These are phyloP conservation scores for Apis cerana DNA, from an alignment of 1,140 invertebrate genomes.

Conservation along the genomic window DNA sequence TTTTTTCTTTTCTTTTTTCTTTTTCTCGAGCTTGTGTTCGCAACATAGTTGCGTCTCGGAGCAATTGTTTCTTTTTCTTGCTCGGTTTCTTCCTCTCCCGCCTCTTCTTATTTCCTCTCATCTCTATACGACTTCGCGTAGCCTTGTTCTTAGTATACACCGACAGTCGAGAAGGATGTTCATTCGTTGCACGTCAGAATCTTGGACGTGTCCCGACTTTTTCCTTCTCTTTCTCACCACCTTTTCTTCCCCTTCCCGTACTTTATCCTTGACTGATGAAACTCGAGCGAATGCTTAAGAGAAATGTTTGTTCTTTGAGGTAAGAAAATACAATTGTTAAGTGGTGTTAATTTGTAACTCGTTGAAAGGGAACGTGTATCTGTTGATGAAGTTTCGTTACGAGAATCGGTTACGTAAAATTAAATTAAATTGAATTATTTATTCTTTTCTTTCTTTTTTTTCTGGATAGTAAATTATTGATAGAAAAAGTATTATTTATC, in stretches of 20 bases:
- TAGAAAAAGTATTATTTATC: no score
- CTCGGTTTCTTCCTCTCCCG: neutral
- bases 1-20: conserved; percentile 24
- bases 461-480: no score
- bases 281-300: neutral
- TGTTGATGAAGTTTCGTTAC: no score
- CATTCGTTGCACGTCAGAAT: conserved; percentile 67
- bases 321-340: no score
- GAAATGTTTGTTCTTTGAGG: neutral
- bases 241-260: conserved; percentile 31
- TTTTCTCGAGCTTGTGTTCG: conserved; percentile 11
- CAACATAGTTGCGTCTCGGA: conserved; percentile 52
- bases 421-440: no score
- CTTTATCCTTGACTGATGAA: conserved; percentile 24
- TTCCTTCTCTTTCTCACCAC: conserved; percentile 49
- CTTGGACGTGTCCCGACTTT: conserved; percentile 67
- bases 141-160: conserved; percentile 12
- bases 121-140: neutral
- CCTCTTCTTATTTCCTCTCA: neutral
- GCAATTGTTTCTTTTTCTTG: conserved; percentile 57
- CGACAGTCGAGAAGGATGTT: conserved; percentile 52
- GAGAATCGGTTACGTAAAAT: no score
- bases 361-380: neutral
- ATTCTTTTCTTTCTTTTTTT: no score
- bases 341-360: neutral